A percentile compares a stretch with the other conserved stretches of the same genome.
These are phyloP conservation scores for Troides aeacus DNA, from an alignment of 2,888 invertebrate species.

Conservation along the genomic window DNA sequence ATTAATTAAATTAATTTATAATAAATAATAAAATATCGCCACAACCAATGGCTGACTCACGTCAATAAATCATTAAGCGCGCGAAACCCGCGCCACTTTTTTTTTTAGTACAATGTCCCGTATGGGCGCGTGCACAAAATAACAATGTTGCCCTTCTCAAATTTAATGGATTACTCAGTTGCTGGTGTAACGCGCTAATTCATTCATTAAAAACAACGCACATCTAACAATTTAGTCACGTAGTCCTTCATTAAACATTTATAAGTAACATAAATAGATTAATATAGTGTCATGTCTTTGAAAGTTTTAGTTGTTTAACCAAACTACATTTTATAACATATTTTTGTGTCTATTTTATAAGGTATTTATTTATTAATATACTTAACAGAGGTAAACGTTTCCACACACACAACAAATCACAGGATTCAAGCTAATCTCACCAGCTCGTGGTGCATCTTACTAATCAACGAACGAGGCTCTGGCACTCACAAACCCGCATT, in stretches of 20 bases:
- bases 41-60: conserved; percentile 32
- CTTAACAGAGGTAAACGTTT: too few species aligned
- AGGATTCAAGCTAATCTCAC: too few species aligned
- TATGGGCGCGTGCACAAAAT: conserved; percentile 36
- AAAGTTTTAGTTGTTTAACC: not conserved
- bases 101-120: conserved; percentile 45
- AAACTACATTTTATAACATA: too few species aligned
- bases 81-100: conserved; percentile 31
- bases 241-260: conserved; percentile 23
- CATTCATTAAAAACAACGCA: conserved; percentile 22
- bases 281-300: conserved; percentile 1
- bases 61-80: conserved; percentile 33
- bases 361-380: too few species aligned
- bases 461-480: too few species aligned
- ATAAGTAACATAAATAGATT: conserved; percentile 21
- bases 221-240: conserved; percentile 25
- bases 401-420: too few species aligned
- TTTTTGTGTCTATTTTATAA: too few species aligned
- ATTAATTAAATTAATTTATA: too few species aligned
- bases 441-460: too few species aligned
- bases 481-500: too few species aligned
- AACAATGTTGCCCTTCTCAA: conserved; percentile 32
- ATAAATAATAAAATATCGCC: not conserved
- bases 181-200: conserved; percentile 14
- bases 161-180: conserved; percentile 16